These are phyloP conservation scores for Drosophila nikananu DNA, from an alignment of 1,140 invertebrate genomes.

Conservation along the genomic window DNA sequence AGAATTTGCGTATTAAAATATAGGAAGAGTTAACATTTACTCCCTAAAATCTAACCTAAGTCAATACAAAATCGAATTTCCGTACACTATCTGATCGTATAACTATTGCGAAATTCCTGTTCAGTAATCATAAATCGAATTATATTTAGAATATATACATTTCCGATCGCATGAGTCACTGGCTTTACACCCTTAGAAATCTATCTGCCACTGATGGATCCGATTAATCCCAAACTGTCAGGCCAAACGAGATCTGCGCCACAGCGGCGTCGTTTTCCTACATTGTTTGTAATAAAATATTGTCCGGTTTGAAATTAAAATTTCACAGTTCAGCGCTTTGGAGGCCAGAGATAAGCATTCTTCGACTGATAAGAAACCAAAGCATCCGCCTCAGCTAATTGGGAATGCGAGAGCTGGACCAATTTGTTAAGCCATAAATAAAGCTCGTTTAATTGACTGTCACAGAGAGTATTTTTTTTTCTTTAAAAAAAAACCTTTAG, in stretches of 20 bases:
- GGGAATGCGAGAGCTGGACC: constrained; percentile 56
- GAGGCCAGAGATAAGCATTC: constrained; percentile 60
- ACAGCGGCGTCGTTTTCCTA: constrained; percentile 42
- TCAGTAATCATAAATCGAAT: background rate
- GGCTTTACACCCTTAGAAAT: constrained; percentile 3
- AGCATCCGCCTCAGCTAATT: constrained; percentile 69
- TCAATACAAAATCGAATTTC: background rate
- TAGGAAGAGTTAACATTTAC: background rate
- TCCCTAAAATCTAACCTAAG: background rate
- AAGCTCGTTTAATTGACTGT: constrained; percentile 47
- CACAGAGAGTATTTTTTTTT: constrained; percentile 46
- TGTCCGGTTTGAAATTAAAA: constrained; percentile 70
- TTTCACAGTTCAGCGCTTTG: constrained; percentile 68
- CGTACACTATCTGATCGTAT: background rate
- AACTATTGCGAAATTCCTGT: background rate
- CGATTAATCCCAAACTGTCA: constrained; percentile 26
- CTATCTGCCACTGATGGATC: background rate
- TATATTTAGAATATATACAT: background rate
- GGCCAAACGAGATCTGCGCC: constrained; percentile 34
- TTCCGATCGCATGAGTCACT: constrained; percentile 20
- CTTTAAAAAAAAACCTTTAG: constrained; percentile 93
- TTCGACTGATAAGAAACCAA: constrained; percentile 55
- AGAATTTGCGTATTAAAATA: background rate
- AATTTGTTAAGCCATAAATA: constrained; percentile 74
- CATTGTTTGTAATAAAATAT: constrained; percentile 74